Base-by-base conservation (phyloP, 2,888 invertebrate genomes). In the Dynastes tityus region DNA sequence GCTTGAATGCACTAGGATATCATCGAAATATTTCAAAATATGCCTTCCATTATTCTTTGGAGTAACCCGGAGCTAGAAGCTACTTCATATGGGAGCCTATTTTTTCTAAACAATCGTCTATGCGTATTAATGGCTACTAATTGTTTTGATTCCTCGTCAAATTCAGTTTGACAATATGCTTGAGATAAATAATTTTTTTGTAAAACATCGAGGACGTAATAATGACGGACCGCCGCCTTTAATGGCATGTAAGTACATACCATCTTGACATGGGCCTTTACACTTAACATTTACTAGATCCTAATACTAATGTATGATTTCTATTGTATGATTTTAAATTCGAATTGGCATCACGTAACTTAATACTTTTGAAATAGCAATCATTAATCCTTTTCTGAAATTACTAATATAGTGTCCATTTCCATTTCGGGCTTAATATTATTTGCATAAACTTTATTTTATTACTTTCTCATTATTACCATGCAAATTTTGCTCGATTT, bases 401-500 rank as follows among this genome's bases (percentile, higher is more conserved):
- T 53, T 11, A 29, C 53, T 13, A 27, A 70, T 4, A 49, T 22
- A n/a, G 70, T 53, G 22, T 71, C 71, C 9, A 71, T 27, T 32
- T 71, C 71, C 71, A 71, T 71, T 55, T 37, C 53, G 29, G 51
- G 53, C 8, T 29, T 4, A 71, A 71, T 55, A 27, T 11, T 32
- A 51, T 71, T 53, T 37, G 16, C 27, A 27, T 71, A 55, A 71
- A 71, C 22, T 22, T 22, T 22, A 22, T 22, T 22, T 22, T 9
- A 51, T 53, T 53, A n/a, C 51, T 53, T 51, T 32, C 32, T 71
- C 71, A 53, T 22, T 22, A 22, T 22, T 22, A 22, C 22, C 22
- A 22, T 22, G 22, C 1, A 55, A 71, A 71, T 71, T 29, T 0
- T 27, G 27, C 51, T 11, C 8, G 51, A 53, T 55, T n/a, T 53